Percentiles rank a stretch among this genome's conserved stretches.
Conservation (phyloP, 2,888 invertebrate genomes). For the Pammene aurita region DNA sequence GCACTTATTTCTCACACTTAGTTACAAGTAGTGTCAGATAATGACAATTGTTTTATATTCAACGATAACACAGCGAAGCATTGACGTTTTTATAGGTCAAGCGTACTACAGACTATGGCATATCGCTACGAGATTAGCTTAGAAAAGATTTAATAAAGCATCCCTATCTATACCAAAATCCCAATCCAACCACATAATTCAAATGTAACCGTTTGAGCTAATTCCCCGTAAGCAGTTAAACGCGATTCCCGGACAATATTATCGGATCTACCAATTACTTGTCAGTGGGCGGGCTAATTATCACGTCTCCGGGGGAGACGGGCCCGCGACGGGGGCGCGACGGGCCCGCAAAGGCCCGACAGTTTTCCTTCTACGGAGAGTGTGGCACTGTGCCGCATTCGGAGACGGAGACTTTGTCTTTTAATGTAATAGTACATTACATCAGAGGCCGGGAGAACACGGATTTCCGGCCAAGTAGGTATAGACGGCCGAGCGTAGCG, state of each 20-base stretch:
- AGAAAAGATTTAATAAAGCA: background rate
- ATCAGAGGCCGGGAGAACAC: no score
- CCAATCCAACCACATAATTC: conserved; percentile 21
- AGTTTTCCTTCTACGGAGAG: conserved; percentile 34
- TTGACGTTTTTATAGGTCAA: background rate
- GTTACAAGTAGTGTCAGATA: no score
- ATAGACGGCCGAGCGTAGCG: no score
- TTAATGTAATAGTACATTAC: no score
- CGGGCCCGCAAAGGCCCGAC: conserved; percentile 31
- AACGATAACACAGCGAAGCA: no score
- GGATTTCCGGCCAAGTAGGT: no score
- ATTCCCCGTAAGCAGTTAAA: conserved; percentile 47
- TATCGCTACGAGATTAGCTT: background rate
- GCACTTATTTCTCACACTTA: background rate
- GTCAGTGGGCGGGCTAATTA: conserved; percentile 62
- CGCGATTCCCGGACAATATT: conserved; percentile 52
- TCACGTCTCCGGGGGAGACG: conserved; percentile 51
- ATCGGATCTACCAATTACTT: conserved; percentile 60
- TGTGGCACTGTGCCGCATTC: conserved; percentile 34
- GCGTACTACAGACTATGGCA: background rate
- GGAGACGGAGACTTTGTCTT: conserved; percentile 6
- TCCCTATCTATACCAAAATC: background rate
- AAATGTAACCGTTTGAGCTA: conserved; percentile 30
- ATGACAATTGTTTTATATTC: no score
- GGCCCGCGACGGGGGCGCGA: conserved; percentile 21